Conservation (phyloP, 2,113 vertebrate genomes). For the Planiliza haematocheilus region DNA sequence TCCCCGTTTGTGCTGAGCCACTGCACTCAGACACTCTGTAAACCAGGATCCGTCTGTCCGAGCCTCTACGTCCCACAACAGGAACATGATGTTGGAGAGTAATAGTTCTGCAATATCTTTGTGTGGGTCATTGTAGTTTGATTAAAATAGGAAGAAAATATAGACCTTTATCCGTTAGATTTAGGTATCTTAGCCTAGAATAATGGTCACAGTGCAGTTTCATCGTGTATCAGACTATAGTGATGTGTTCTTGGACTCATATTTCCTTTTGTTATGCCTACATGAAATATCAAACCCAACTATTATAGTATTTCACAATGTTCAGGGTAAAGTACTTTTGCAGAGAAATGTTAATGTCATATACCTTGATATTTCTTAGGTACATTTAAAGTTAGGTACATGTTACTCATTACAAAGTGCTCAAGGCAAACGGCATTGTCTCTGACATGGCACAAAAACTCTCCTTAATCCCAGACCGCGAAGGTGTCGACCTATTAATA, state of each 20-base stretch:
- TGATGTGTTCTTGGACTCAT: conserved; percentile 42
- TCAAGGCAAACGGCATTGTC: background rate
- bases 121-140: background rate
- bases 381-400: background rate
- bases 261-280: conserved; percentile 50
- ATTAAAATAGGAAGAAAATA: background rate
- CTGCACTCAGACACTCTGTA: conserved; percentile 19
- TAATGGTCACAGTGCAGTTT: background rate
- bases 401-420: conserved; percentile 2
- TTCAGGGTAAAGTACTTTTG: conserved; percentile 13
- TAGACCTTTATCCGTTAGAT: background rate
- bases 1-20: conserved; percentile 25
- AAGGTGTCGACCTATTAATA: conserved; percentile 67
- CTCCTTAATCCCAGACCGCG: conserved; percentile 27
- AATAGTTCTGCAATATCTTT: background rate
- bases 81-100: background rate
- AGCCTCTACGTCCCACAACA: background rate
- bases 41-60: conserved; percentile 13
- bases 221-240: conserved; percentile 28
- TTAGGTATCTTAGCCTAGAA: background rate
- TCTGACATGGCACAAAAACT: conserved; percentile 8
- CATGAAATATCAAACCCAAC: conserved; percentile 48
- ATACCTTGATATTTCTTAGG: background rate
- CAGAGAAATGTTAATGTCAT: conserved; percentile 12
- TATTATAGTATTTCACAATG: conserved; percentile 43